Conservation (phyloP, 2,797 vertebrate genomes). For the Sebastes elongatus region DNA sequence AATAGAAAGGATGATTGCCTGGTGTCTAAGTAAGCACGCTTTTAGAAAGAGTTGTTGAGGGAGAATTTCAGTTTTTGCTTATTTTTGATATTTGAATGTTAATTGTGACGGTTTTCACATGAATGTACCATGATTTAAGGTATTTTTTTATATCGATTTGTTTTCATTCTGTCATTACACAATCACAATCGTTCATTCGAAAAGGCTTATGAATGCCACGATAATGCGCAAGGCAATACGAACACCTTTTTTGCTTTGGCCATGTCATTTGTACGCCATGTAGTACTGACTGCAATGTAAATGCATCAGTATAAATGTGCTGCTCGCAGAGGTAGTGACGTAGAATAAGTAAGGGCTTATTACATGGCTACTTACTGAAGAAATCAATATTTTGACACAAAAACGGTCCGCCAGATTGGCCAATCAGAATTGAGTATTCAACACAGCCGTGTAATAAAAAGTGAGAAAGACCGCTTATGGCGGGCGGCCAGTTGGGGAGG, state of each 20-base stretch:
- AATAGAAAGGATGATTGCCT: constrained; percentile 10
- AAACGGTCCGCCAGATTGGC: no score
- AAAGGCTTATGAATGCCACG: not conserved
- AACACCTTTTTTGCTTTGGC: not conserved
- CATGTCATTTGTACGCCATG: accelerated
- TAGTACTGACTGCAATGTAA: not conserved
- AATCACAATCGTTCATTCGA: not conserved
- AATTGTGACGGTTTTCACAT: not conserved
- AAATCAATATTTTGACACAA: no score
- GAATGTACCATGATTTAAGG: not conserved
- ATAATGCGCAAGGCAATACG: not conserved
- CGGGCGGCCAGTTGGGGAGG: no score
- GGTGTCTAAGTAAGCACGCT: not conserved
- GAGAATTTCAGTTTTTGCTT: not conserved
- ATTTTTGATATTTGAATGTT: not conserved
- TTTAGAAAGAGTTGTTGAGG: not conserved
- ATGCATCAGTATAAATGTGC: no score
- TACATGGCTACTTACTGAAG: no score
- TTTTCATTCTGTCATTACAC: not conserved
- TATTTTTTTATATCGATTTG: not conserved
- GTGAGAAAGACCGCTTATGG: not conserved
- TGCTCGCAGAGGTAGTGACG: no score
- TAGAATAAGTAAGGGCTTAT: no score
- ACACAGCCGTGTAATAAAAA: no score
- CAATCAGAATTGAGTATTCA: no score